phyloP scores from a whole-genome alignment of 2,113 vertebrate genomes.

The Myiozetetes cayanensis region DNA sequence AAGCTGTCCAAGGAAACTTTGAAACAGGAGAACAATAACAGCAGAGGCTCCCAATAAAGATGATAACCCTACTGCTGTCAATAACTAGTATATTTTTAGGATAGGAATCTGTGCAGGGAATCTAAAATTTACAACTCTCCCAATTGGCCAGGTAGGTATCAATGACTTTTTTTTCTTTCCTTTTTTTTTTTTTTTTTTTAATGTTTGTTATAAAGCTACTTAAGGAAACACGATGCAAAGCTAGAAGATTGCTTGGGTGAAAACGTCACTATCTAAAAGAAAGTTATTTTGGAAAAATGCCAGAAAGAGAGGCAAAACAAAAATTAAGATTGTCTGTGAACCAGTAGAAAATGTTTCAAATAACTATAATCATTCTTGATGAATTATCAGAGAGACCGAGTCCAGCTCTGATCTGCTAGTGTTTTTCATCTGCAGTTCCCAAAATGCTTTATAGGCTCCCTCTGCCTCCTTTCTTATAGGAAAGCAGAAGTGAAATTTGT shows the following conservation, averaged over 20 bases:
- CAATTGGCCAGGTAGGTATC: background rate
- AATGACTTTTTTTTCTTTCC: background rate
- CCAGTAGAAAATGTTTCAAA: conserved; percentile 26
- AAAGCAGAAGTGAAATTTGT: conserved; percentile 23
- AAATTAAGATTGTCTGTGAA: conserved; percentile 25
- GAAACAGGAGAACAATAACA: background rate
- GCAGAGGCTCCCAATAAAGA: background rate
- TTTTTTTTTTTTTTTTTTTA: too few relatives aligned
- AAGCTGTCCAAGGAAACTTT: background rate
- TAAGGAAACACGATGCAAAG: background rate
- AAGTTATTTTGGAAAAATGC: background rate
- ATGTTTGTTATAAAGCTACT: too few relatives aligned
- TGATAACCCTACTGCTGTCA: background rate
- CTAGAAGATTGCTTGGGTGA: background rate
- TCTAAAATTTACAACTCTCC: background rate
- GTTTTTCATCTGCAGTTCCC: conserved; percentile 30
- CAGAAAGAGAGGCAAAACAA: background rate
- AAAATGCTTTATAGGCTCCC: conserved; percentile 10
- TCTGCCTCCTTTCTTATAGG: background rate
- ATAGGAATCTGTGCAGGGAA: background rate
- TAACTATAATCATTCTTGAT: conserved; percentile 29
- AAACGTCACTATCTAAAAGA: background rate
- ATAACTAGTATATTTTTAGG: background rate
- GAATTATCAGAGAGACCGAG: conserved; percentile 29
- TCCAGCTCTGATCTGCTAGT: conserved; percentile 35